Percentiles rank a stretch among this genome's conserved stretches.
phyloP scores from a whole-genome alignment of 1,140 invertebrate genomes.

The Aphelenchoides besseyi region DNA sequence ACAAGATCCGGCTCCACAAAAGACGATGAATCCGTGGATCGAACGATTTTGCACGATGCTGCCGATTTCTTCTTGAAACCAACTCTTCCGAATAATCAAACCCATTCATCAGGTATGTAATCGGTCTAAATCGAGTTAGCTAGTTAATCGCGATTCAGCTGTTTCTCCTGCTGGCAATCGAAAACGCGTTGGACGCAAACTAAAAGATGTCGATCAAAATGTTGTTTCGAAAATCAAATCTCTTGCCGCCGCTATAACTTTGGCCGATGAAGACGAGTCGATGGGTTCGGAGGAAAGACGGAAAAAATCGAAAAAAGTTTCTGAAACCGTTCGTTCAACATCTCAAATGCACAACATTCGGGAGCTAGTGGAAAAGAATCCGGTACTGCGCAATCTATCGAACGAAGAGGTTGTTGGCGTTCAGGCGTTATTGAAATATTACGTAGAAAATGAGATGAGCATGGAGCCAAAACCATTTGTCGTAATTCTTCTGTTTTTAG shows the following conservation, averaged over 20 bases:
- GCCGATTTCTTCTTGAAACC: conserved; percentile 8
- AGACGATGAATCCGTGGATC: not conserved
- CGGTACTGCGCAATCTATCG: too few species aligned
- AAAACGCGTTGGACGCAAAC: not conserved
- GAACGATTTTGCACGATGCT: conserved; percentile 16
- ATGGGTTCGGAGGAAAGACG: not conserved
- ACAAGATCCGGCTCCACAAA: not conserved
- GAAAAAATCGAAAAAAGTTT: not conserved
- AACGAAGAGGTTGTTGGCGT: too few species aligned
- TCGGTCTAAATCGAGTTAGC: not conserved
- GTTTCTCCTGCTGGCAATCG: not conserved
- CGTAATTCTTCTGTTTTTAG: too few species aligned
- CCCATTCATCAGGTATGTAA: not conserved
- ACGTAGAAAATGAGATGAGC: too few species aligned
- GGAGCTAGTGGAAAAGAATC: too few species aligned
- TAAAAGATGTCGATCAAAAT: not conserved
- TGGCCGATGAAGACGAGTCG: not conserved
- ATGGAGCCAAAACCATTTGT: too few species aligned
- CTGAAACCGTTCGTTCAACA: too few species aligned
- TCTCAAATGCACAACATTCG: too few species aligned
- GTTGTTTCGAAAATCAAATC: not conserved
- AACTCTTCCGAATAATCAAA: not conserved
- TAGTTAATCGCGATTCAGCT: too few species aligned
- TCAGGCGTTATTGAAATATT: too few species aligned
- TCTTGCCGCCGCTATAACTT: not conserved